Percentiles rank a stretch among this genome's conserved stretches.
Evolutionary conservation across 2,888 invertebrate species (phyloP).

Genomic region (Syritta pipiens): DNA sequence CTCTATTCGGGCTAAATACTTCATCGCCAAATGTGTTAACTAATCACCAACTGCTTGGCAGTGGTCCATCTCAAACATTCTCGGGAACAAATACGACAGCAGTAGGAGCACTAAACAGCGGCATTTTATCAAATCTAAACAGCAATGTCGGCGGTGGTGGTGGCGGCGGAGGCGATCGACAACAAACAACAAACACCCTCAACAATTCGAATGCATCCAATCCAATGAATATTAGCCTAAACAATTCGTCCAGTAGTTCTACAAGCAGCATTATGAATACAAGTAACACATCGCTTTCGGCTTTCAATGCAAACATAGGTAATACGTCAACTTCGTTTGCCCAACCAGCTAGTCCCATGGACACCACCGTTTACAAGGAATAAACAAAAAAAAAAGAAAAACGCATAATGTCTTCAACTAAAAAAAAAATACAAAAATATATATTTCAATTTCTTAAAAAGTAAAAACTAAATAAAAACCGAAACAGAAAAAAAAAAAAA

Average conservation of each 20-base stretch:
- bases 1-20: constrained; percentile 81
- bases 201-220: constrained; percentile 66
- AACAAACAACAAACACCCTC: constrained; percentile 48
- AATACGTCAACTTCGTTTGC: constrained; percentile 77
- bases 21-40: constrained; percentile 78
- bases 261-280: constrained; percentile 74
- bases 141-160: constrained; percentile 71
- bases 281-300: constrained; percentile 76
- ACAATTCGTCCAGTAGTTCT: constrained; percentile 77
- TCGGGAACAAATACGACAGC: constrained; percentile 57
- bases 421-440: constrained; percentile 21
- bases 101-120: constrained; percentile 38
- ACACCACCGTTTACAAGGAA: constrained; percentile 84
- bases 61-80: constrained; percentile 69
- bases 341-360: constrained; percentile 88
- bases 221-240: constrained; percentile 75
- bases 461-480: constrained; percentile 12
- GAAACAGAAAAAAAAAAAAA: neutral
- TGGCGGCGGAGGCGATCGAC: constrained; percentile 48
- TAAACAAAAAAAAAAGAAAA: too few species aligned
- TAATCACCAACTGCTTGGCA: constrained; percentile 73
- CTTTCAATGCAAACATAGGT: constrained; percentile 76
- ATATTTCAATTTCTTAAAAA: constrained; percentile 59
- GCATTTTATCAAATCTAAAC: constrained; percentile 75
- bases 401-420: constrained; percentile 51